Evolutionary conservation across 2,113 vertebrate genomes (phyloP).

Genomic region (Upupa epops): DNA sequence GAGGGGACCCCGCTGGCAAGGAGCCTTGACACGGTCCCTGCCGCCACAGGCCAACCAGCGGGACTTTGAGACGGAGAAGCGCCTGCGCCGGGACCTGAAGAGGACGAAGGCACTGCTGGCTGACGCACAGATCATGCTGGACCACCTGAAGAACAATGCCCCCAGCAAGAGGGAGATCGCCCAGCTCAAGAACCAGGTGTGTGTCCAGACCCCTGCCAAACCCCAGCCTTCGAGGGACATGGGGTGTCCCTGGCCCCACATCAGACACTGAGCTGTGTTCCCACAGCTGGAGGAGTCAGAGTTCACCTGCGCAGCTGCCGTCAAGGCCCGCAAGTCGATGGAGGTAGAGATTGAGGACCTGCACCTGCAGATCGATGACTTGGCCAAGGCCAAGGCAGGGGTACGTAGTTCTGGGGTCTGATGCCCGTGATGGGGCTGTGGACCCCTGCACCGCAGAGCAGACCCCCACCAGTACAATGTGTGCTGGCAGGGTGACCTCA

Average conservation of each 20-base stretch:
- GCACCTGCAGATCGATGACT: conserved; percentile 96
- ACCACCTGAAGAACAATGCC: conserved; percentile 95
- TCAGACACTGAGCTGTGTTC: neutral
- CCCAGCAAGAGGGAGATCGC: conserved; percentile 97
- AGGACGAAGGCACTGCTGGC: conserved; percentile 94
- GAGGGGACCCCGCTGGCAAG: fast-evolving
- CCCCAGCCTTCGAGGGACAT: neutral
- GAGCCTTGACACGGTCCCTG: neutral
- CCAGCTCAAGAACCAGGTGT: conserved; percentile 96
- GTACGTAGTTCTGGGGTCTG: conserved; percentile 66
- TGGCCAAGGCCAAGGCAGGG: conserved; percentile 88
- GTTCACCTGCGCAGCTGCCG: conserved; percentile 91
- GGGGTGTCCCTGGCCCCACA: neutral
- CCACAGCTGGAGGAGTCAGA: conserved; percentile 94
- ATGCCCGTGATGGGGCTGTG: fast-evolving
- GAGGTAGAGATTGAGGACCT: conserved; percentile 97
- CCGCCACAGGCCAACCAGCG: conserved; percentile 83
- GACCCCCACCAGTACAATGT: fast-evolving
- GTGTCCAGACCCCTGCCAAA: neutral
- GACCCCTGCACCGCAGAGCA: neutral
- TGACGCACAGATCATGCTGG: conserved; percentile 96
- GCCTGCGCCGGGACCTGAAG: conserved; percentile 93
- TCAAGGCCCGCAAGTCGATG: conserved; percentile 96
- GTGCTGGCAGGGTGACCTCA: neutral
- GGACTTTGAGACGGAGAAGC: conserved; percentile 91